Evolutionary conservation across 1,140 invertebrate species (phyloP).

Genomic region (Zaprionus camerounensis): DNA sequence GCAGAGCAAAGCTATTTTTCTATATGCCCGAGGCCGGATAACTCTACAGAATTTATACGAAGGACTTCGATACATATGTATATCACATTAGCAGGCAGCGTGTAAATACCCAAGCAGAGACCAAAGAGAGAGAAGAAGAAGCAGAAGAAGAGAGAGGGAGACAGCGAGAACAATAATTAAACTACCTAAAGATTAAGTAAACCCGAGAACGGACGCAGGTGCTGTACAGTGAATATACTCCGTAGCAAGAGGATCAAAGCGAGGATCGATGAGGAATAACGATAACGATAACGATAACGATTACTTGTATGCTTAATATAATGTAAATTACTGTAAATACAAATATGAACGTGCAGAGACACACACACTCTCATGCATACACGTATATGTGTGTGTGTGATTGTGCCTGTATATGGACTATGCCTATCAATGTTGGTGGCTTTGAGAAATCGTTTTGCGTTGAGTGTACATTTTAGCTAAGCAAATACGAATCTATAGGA

Average conservation of each 20-base stretch:
- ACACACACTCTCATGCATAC: constrained; percentile 34
- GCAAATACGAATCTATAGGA: constrained; percentile 47
- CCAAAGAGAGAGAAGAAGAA: constrained; percentile 35
- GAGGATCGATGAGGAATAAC: constrained; percentile 5
- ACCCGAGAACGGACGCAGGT: constrained; percentile 31
- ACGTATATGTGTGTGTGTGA: constrained; percentile 34
- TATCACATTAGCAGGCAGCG: constrained; percentile 61
- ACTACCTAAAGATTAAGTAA: constrained; percentile 59
- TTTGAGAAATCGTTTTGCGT: constrained; percentile 59
- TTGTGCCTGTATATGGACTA: constrained; percentile 49
- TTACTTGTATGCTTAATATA: constrained; percentile 66
- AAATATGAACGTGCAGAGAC: constrained; percentile 28
- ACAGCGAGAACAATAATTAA: constrained; percentile 80
- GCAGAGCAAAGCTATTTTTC: constrained; percentile 65
- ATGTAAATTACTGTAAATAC: constrained; percentile 77
- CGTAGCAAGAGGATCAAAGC: constrained; percentile 33
- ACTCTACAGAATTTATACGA: constrained; percentile 82
- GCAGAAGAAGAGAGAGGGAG: constrained; percentile 21
- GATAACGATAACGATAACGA: constrained; percentile 12
- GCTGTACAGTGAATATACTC: constrained; percentile 59
- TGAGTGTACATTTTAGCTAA: constrained; percentile 76
- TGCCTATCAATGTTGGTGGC: constrained; percentile 59
- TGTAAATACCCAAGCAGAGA: constrained; percentile 74
- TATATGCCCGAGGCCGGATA: constrained; percentile 45
- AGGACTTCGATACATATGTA: constrained; percentile 81